Base-by-base conservation (phyloP, 1,140 invertebrate genomes). In the Sminthurinus signatus region DNA sequence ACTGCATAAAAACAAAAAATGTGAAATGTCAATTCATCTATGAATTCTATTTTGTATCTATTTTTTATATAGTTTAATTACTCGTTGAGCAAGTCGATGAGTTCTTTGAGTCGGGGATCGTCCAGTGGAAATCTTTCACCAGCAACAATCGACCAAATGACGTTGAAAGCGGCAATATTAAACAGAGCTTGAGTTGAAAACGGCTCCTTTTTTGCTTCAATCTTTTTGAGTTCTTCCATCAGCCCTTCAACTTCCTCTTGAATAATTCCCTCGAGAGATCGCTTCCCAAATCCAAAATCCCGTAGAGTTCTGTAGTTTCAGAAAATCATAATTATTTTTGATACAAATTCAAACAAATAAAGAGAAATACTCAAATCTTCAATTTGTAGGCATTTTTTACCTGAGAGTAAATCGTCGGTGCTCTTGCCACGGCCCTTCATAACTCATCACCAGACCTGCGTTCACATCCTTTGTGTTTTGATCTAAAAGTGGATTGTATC, bases 121-220 rank as follows among this genome's bases (percentile, higher is more conserved):
- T 74, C 64, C 55, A 77, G 75, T 1, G 72, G 72, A 51, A 78
- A 83, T 70, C 84, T 75, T 70, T 81, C 83, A 0, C 90, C 88
- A 59, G 90, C 88, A 76, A 93, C 83, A 84, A 94, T 88, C 56
- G 80, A 83, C 87, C 91, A 93, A 0, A 94, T 76, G 0, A 88
- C 88, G 70, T 94, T 95, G 17, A 93, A 75, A 31, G 91, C 84
- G 0, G 71, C 54, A 31, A 65, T 56, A 44, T 50, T 66, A 60
- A 72, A 74, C 17, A 70, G 17, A 10, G 5, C 5, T 21, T 10
- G 10, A 21, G 44, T 48, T 8, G 44, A 48, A 23, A 60, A 32
- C 1, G 58, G 58, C n/a, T 0, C 3, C 10, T 21, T 14, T 17
- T 44, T 23, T 12, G 31, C 8, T 19, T 50, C 27, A 5, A n/a